Evolutionary conservation across 2,888 invertebrate species (phyloP).

Genomic region (Disparrhopalites patrizii): DNA sequence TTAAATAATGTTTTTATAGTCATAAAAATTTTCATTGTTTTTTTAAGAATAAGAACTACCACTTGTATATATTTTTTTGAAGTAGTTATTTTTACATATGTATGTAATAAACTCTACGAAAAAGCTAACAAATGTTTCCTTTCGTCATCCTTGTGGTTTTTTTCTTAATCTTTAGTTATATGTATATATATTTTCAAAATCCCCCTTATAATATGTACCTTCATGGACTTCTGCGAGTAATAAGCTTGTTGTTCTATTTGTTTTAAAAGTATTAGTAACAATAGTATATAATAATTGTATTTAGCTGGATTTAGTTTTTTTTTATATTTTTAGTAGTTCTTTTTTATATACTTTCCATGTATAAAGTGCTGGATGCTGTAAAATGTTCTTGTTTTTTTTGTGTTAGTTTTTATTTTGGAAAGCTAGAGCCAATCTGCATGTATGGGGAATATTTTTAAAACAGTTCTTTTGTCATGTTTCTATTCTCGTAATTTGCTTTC

Average conservation of each 20-base stretch:
- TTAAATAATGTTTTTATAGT: no score
- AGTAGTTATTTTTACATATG: not conserved
- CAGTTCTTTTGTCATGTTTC: no score
- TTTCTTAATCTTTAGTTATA: not conserved
- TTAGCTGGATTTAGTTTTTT: not conserved
- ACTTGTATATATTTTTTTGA: not conserved
- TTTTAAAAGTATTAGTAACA: not conserved
- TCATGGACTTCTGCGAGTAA: not conserved
- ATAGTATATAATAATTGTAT: not conserved
- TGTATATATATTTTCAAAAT: not conserved
- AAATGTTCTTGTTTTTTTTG: no score
- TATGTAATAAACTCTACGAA: not conserved
- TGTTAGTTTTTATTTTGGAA: no score
- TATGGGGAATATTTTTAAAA: no score
- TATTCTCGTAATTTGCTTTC: no score
- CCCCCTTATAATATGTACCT: not conserved
- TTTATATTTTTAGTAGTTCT: not conserved
- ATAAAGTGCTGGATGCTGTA: no score
- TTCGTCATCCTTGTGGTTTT: not conserved
- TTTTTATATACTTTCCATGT: not conserved
- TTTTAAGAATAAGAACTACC: constrained; percentile 2
- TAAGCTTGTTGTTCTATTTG: not conserved
- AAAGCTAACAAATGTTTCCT: not conserved
- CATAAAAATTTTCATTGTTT: constrained; percentile 2
- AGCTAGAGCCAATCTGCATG: no score